Base-by-base conservation (phyloP, 2,888 invertebrate species). In the Cetonia aurata region DNA sequence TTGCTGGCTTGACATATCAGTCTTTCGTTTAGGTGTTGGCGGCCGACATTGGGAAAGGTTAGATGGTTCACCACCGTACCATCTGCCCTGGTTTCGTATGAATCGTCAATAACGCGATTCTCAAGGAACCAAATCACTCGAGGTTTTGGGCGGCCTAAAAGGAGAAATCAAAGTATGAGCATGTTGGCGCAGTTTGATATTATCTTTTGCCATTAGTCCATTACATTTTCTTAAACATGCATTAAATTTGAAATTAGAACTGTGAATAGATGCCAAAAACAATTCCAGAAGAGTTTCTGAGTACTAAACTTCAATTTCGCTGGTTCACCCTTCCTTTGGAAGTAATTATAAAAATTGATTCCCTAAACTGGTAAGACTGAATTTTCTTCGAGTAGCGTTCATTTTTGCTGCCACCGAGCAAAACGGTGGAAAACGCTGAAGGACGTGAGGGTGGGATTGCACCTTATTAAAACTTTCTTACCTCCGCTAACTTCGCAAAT, bases 1-100 rank as follows among this genome's bases (percentile, higher is more conserved):
- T 96, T 96, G 79, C 92, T 91, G 33, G 96, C 95, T 85, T 95
- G 93, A 85, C 96, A 96, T 79, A 94, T 91, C 80, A 95, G 91
- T 79, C 93, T 88, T 71, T 93, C 89, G 84, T 94, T 92, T 77
- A 95, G 88, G 85, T 96, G 94, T 84, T 94, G 93, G 71, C 95
- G 86, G 41, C 93, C 93, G 77, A 96, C 90, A 82, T 90, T 92
- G 71, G 93, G 92, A 82, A 93, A 94, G 73, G 90, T 90, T 79
- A 95, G 87, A 78, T 92, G 91, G 87, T 95, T 95, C 80, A 93
- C 89, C 67, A 93, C 93, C 75, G 91, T 86, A 44, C 91, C 92
- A 76, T 92, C 91, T 33, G 85, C 81, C 53, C 88, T 88, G 83
- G 88, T 89, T 81, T 93, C 92, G 84, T 88, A 94, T 31, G 93